Percentiles rank a stretch among this genome's conserved stretches.
Conservation (phyloP, 2,888 invertebrate species). For the Globia sparganii region DNA sequence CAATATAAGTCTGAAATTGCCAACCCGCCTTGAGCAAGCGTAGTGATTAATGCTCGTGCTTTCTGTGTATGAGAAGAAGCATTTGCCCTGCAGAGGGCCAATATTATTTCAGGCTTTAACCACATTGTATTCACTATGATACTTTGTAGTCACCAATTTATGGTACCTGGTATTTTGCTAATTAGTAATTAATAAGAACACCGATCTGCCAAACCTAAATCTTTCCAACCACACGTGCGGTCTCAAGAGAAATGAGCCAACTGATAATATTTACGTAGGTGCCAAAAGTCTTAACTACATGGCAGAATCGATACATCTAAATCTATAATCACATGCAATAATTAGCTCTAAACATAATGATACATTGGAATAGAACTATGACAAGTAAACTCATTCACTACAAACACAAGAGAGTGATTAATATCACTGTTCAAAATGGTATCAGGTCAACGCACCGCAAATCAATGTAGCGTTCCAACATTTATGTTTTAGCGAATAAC, state of each 20-base stretch:
- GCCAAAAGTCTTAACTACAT: slow-evolving; percentile 15
- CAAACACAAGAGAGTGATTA: slow-evolving; percentile 68
- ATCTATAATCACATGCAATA: slow-evolving; percentile 12
- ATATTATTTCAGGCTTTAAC: too few species aligned
- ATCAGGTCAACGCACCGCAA: slow-evolving; percentile 67
- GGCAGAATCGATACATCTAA: slow-evolving; percentile 32
- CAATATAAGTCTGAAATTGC: neutral
- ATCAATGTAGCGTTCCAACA: slow-evolving; percentile 42
- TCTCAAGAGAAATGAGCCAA: slow-evolving; percentile 6
- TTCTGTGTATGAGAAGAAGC: too few species aligned
- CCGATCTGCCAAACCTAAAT: neutral
- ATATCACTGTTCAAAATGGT: slow-evolving; percentile 71
- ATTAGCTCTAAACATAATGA: slow-evolving; percentile 31
- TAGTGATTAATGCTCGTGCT: too few species aligned
- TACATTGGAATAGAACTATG: slow-evolving; percentile 20
- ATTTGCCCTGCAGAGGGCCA: too few species aligned
- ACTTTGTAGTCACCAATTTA: neutral
- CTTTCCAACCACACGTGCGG: neutral
- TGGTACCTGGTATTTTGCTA: neutral
- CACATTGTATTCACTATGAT: neutral
- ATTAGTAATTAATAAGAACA: neutral
- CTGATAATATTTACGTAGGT: neutral
- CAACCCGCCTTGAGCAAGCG: neutral
- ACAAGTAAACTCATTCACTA: slow-evolving; percentile 39
- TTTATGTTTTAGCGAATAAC: slow-evolving; percentile 36